Evolutionary conservation across 2,888 invertebrate species (phyloP).

Genomic region (Deilephila elpenor): DNA sequence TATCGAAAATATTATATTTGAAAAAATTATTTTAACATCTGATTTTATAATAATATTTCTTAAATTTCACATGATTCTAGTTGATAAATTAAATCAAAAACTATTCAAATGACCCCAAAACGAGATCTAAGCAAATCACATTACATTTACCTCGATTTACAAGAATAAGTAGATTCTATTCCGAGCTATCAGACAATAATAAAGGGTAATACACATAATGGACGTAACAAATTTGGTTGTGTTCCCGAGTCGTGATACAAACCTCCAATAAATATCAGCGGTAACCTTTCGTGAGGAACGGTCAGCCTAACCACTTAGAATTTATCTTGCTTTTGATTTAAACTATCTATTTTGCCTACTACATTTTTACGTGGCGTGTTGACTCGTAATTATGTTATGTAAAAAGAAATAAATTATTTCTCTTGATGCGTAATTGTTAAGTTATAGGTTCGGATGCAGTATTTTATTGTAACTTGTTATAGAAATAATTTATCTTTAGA

Average conservation of each 20-base stretch:
- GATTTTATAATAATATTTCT: too few species aligned
- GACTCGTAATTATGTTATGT: conserved; percentile 36
- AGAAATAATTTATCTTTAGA: not conserved
- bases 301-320: conserved; percentile 58
- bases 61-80: not conserved
- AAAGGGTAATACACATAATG: conserved; percentile 47
- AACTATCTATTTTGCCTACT: conserved; percentile 50
- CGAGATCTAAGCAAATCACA: not conserved
- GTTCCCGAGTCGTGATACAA: conserved; percentile 54
- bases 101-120: not conserved
- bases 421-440: not conserved
- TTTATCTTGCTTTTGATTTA: conserved; percentile 56
- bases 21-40: too few species aligned
- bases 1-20: too few species aligned
- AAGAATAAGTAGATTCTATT: not conserved
- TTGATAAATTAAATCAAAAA: not conserved
- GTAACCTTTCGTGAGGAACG: conserved; percentile 66
- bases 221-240: conserved; percentile 47
- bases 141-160: not conserved
- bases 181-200: conserved; percentile 25
- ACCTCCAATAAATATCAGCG: conserved; percentile 57
- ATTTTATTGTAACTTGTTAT: not conserved
- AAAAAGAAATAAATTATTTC: conserved; percentile 24
- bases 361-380: conserved; percentile 41
- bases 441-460: not conserved